Evolutionary conservation across 2,888 invertebrate genomes (phyloP).

Genomic region (Drosophila colorata): DNA sequence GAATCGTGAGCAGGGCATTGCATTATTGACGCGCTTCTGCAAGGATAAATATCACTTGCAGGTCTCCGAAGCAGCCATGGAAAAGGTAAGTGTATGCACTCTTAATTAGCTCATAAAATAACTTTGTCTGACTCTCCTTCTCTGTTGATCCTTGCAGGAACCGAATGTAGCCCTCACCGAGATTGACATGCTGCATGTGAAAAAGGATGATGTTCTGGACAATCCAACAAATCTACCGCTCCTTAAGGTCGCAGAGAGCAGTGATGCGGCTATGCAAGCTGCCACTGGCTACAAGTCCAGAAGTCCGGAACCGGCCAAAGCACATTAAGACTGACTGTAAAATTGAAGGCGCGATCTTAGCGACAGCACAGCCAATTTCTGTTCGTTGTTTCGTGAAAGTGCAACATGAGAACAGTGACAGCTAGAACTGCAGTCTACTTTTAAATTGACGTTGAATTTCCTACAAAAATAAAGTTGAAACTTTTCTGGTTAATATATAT

Average conservation of each 20-base stretch:
- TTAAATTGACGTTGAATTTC: slow-evolving; percentile 33
- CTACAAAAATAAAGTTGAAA: slow-evolving; percentile 36
- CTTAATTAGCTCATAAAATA: neutral
- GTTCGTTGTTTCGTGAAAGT: slow-evolving; percentile 45
- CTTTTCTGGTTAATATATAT: slow-evolving; percentile 43
- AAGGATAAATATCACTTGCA: slow-evolving; percentile 90
- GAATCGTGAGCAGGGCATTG: slow-evolving; percentile 87
- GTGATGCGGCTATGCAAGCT: slow-evolving; percentile 26
- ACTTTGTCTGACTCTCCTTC: neutral
- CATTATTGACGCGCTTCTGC: slow-evolving; percentile 88
- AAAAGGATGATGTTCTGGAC: slow-evolving; percentile 75
- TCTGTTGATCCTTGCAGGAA: slow-evolving; percentile 62
- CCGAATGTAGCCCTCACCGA: slow-evolving; percentile 83
- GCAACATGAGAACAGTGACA: slow-evolving; percentile 29
- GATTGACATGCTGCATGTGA: slow-evolving; percentile 83
- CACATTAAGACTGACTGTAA: slow-evolving; percentile 49
- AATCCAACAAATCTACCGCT: slow-evolving; percentile 44
- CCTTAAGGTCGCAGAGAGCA: slow-evolving; percentile 33
- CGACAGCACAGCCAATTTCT: slow-evolving; percentile 28
- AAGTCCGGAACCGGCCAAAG: slow-evolving; percentile 24
- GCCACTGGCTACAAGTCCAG: slow-evolving; percentile 15
- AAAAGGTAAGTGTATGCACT: slow-evolving; percentile 67
- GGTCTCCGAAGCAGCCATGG: slow-evolving; percentile 87
- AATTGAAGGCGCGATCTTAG: slow-evolving; percentile 25
- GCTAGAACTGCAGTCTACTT: slow-evolving; percentile 33